Base-by-base conservation (phyloP, 2,797 vertebrate genomes). In the Cottoperca gobio region DNA sequence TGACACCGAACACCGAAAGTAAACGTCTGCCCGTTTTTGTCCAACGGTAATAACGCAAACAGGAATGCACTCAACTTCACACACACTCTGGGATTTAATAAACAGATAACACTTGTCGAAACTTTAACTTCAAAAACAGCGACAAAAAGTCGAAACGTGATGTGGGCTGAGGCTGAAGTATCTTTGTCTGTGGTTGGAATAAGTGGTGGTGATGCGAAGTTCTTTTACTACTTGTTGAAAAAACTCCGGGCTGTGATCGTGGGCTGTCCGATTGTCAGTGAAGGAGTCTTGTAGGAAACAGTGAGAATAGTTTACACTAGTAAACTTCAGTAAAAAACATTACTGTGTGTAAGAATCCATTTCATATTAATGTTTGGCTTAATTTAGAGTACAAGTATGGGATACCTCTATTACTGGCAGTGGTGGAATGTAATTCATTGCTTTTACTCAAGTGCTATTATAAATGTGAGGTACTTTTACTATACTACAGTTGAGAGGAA, bases 291-390 rank as follows among this genome's bases (percentile, higher is more conserved):
- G 1, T 0, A 2, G 24, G 24, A n/a, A 65, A 55, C 28, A 6
- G 12, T 10, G 45, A 46, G 73, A 24, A 14, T 28, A 74, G 61
- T 84, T 84, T 13, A 42, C 66, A 26, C 55, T 5, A 8, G 26
- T n/a, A 55, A 76, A 74, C 11, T 6, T 60, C 8, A 4, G 70
- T 55, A 43, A 63, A 75, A n/a, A 73, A 35, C 4, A 0, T 37
- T 0, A 45, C 12, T 26, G 14, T 10, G 4, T 31, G 21, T 48
- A 39, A n/a, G 16, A 58, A 45, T 35, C n/a, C 5, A n/a, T 53
- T 31, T 21, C 31, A 5, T 12, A 23, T 39, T 17, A 9, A 10
- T 35, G 0, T 24, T 35, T 19, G 14, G 5, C 6, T 45, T 9
- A 1, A n/a, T 40, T 13, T 7, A 40, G 35, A 16, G 57, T 24